Conservation (phyloP, 2,797 vertebrate species). For the Centropyge bicolor region DNA sequence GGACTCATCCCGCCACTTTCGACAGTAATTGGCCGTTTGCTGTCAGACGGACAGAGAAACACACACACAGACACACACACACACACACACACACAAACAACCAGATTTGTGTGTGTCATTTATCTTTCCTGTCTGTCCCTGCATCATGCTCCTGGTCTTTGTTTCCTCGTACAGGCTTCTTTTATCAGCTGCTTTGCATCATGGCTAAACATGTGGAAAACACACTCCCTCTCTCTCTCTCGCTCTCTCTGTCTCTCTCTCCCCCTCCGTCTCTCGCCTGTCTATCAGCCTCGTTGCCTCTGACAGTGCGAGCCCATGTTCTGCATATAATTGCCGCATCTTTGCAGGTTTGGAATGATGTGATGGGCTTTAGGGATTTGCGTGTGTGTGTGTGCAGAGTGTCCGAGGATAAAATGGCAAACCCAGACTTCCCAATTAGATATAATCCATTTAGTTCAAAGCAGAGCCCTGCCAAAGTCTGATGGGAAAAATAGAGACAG, state of each 20-base stretch:
- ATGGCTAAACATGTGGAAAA: constrained; percentile 58
- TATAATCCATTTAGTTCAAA: constrained; percentile 72
- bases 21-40: constrained; percentile 81
- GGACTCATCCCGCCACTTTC: constrained; percentile 79
- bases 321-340: constrained; percentile 73
- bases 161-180: constrained; percentile 62
- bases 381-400: constrained; percentile 34
- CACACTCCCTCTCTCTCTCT: not conserved
- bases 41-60: constrained; percentile 72
- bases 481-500: constrained; percentile 33
- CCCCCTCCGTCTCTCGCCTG: constrained; percentile 25
- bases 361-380: constrained; percentile 69
- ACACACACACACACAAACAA: constrained; percentile 41
- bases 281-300: constrained; percentile 62
- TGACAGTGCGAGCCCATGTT: constrained; percentile 63
- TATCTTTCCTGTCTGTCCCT: constrained; percentile 61
- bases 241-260: not conserved
- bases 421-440: constrained; percentile 73
- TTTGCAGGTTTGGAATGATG: constrained; percentile 67
- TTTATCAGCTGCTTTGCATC: constrained; percentile 76
- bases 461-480: constrained; percentile 43
- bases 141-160: constrained; percentile 64
- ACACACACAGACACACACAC: constrained; percentile 37
- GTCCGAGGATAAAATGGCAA: constrained; percentile 60
- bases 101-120: constrained; percentile 65